phyloP scores from a whole-genome alignment of 2,113 vertebrate species.

The Eurystomus gularis region DNA sequence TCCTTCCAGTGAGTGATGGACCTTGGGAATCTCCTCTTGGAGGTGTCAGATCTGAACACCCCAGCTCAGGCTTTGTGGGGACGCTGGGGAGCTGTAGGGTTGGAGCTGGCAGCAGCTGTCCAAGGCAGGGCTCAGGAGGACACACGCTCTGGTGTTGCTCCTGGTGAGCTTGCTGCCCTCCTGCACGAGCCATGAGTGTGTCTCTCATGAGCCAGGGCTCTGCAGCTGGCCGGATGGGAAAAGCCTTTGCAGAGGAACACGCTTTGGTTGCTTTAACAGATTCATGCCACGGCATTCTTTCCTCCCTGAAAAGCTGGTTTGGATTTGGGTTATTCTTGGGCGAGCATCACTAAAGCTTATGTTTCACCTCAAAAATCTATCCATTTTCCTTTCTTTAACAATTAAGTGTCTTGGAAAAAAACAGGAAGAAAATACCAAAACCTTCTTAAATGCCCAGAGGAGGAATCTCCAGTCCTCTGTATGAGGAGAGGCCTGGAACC shows the following conservation, averaged over 20 bases:
- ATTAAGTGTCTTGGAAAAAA: background rate
- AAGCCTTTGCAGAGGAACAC: background rate
- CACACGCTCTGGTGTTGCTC: fast-evolving
- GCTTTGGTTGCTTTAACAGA: background rate
- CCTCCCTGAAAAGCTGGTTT: background rate
- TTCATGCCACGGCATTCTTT: background rate
- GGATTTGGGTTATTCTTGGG: background rate
- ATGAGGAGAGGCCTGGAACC: background rate
- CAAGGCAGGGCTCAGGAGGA: background rate
- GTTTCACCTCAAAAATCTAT: background rate
- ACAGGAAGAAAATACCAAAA: background rate
- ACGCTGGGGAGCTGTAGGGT: background rate
- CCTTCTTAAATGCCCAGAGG: background rate
- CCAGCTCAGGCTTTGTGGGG: background rate
- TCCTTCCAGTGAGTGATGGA: background rate
- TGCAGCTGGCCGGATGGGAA: background rate
- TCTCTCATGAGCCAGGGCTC: background rate
- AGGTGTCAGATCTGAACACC: background rate
- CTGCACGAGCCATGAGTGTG: fast-evolving
- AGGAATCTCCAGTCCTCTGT: background rate
- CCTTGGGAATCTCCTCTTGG: background rate
- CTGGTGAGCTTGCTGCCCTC: background rate
- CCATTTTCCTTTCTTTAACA: background rate
- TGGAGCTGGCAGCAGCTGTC: background rate
- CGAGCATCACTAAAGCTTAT: background rate